phyloP scores from a whole-genome alignment of 2,888 invertebrate genomes.

The Drosophila gaucha region DNA sequence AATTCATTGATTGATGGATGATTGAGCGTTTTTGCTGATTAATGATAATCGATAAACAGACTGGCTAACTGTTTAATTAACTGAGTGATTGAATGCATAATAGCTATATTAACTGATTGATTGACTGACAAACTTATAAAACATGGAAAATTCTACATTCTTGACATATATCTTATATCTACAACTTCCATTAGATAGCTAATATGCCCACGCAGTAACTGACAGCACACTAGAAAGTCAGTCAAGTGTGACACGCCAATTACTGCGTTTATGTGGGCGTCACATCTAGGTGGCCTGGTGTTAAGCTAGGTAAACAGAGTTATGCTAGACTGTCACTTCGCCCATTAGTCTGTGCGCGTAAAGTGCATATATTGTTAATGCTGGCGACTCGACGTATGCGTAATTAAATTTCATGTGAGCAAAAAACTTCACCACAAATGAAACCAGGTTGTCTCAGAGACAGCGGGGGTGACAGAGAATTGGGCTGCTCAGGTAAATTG shows the following conservation, averaged over 20 bases:
- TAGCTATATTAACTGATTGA: background rate
- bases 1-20: no score
- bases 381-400: slow-evolving; percentile 58
- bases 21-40: no score
- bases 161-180: background rate
- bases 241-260: slow-evolving; percentile 41
- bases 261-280: slow-evolving; percentile 39
- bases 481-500: slow-evolving; percentile 17
- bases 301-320: slow-evolving; percentile 10
- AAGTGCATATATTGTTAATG: slow-evolving; percentile 37
- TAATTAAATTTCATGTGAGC: slow-evolving; percentile 70
- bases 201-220: slow-evolving; percentile 13
- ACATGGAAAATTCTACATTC: background rate
- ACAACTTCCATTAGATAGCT: background rate
- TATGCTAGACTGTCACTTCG: slow-evolving; percentile 33
- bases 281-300: slow-evolving; percentile 7
- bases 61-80: no score
- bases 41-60: no score
- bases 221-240: slow-evolving; percentile 12
- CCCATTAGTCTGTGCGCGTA: slow-evolving; percentile 67
- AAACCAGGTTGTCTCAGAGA: slow-evolving; percentile 54
- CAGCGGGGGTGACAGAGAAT: background rate
- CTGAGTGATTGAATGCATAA: no score
- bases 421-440: slow-evolving; percentile 37
- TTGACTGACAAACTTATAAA: background rate